These are phyloP conservation scores for Rhimphoctona megacephalus DNA, from an alignment of 2,888 invertebrate genomes.

Conservation along the genomic window DNA sequence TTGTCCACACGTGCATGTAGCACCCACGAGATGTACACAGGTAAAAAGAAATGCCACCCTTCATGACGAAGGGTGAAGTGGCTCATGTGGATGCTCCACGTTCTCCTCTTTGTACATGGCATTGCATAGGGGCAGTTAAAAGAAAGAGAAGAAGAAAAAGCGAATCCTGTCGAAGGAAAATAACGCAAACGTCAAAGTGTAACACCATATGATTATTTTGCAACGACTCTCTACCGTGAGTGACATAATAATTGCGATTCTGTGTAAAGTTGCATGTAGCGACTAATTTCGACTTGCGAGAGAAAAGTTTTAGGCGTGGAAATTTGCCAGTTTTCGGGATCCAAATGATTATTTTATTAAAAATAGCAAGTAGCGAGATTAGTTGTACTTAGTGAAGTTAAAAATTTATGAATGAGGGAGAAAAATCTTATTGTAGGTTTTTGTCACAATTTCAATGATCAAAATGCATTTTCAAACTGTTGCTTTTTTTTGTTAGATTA, in stretches of 20 bases:
- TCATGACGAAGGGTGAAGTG: slow-evolving; percentile 15
- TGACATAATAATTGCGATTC: slow-evolving; percentile 58
- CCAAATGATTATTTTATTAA: not conserved
- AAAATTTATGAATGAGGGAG: no score
- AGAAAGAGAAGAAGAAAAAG: not conserved
- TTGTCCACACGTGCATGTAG: slow-evolving; percentile 28
- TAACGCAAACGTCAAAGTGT: slow-evolving; percentile 25
- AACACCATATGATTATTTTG: slow-evolving; percentile 53
- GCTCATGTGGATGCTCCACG: slow-evolving; percentile 6
- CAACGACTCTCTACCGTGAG: slow-evolving; percentile 46
- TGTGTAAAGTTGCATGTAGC: slow-evolving; percentile 29
- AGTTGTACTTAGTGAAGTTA: no score
- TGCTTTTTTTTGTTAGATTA: no score
- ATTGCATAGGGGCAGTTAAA: not conserved
- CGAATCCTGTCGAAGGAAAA: slow-evolving; percentile 41
- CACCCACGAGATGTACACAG: not conserved
- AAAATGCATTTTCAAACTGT: no score
- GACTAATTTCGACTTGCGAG: slow-evolving; percentile 13
- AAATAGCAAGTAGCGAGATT: no score
- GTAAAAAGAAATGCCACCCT: slow-evolving; percentile 20
- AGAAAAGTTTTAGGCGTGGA: not conserved
- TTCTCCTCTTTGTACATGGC: not conserved
- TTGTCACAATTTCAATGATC: no score
- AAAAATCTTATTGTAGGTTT: no score
- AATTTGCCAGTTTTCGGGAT: not conserved